Evolutionary conservation across 2,888 invertebrate species (phyloP).

Genomic region (Spilosoma lubricipeda): DNA sequence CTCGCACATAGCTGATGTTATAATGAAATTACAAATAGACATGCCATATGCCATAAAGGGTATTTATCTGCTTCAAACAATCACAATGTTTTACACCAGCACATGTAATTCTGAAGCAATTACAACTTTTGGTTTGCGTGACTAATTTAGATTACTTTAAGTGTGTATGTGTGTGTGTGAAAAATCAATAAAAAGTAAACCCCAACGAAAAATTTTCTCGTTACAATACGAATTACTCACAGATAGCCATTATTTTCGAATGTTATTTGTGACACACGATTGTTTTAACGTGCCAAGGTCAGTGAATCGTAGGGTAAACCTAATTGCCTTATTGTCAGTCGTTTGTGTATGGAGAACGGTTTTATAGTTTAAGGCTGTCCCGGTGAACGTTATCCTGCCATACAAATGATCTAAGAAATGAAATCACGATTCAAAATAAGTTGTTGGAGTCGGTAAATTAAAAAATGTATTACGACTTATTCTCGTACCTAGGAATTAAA

Average conservation of each 20-base stretch:
- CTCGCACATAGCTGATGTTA: too few relatives aligned
- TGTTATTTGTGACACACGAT: neutral
- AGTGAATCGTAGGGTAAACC: neutral
- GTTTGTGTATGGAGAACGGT: neutral
- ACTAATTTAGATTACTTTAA: neutral
- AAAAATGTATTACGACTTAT: too few relatives aligned
- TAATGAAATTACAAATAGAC: too few relatives aligned
- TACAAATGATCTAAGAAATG: too few relatives aligned
- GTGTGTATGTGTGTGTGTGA: too few relatives aligned
- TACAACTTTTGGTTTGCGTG: neutral
- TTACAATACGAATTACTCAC: neutral
- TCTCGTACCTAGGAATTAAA: too few relatives aligned
- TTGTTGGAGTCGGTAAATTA: too few relatives aligned
- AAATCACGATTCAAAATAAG: too few relatives aligned
- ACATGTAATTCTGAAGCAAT: neutral
- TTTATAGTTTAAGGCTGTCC: neutral
- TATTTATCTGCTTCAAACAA: neutral
- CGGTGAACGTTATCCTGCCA: too few relatives aligned
- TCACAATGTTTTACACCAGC: neutral
- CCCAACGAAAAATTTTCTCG: neutral
- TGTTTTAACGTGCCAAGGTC: slow-evolving; percentile 5
- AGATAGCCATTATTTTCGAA: neutral
- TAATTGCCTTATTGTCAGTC: slow-evolving; percentile 5
- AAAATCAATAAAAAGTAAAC: neutral
- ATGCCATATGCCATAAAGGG: neutral